Conservation (phyloP, 2,888 invertebrate genomes). For the Sarcophaga carnaria region DNA sequence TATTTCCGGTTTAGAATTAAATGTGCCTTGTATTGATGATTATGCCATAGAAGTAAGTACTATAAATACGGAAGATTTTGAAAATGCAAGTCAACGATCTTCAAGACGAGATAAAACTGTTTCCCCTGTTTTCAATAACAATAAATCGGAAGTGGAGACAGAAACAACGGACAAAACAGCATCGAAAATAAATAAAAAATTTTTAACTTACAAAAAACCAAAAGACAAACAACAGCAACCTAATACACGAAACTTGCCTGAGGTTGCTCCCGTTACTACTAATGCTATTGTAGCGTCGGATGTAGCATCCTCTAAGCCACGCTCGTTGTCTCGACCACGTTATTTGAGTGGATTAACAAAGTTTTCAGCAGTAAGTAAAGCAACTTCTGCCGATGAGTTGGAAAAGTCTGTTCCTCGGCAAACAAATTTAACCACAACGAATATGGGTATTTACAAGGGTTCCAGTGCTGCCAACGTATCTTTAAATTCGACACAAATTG, state of each 20-base stretch:
- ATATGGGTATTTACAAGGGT: constrained; percentile 27
- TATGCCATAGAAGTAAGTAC: constrained; percentile 67
- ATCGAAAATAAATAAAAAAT: constrained; percentile 73
- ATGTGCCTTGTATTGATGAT: constrained; percentile 81
- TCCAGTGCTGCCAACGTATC: constrained; percentile 56
- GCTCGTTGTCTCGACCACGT: constrained; percentile 80
- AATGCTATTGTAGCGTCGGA: constrained; percentile 47
- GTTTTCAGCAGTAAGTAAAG: constrained; percentile 77
- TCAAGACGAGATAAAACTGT: constrained; percentile 76
- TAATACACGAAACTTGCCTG: constrained; percentile 60
- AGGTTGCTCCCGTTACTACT: constrained; percentile 60
- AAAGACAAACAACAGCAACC: constrained; percentile 74
- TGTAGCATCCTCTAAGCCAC: constrained; percentile 70
- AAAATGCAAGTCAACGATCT: constrained; percentile 68
- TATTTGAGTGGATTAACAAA: constrained; percentile 79
- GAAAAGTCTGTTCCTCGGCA: constrained; percentile 68
- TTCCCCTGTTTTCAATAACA: constrained; percentile 71
- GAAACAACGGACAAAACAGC: constrained; percentile 46
- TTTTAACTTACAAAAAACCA: constrained; percentile 79
- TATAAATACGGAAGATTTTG: constrained; percentile 34
- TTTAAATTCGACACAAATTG: constrained; percentile 45
- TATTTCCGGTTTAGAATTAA: constrained; percentile 73
- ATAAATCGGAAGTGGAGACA: constrained; percentile 71
- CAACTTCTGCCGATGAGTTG: constrained; percentile 78
- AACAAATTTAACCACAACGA: constrained; percentile 51